Evolutionary conservation across 2,797 vertebrate species (phyloP).

Genomic region (Mus spretus): DNA sequence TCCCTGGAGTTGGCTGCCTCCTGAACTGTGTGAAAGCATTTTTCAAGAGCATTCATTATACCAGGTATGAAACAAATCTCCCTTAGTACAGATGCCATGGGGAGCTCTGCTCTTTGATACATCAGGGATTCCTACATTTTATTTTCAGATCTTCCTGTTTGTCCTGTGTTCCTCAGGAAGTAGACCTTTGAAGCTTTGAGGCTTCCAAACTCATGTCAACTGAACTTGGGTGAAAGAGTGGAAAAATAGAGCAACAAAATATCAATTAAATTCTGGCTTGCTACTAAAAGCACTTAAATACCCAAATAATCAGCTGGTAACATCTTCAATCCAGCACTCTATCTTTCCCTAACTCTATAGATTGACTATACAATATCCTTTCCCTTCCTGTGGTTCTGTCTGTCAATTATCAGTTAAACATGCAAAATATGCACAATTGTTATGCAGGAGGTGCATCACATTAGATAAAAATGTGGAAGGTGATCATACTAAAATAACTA

Average conservation of each 20-base stretch:
- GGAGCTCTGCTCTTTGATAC: neutral
- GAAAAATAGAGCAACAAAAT: neutral
- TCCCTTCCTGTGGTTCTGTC: neutral
- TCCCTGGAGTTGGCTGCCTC: neutral
- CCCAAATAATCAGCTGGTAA: neutral
- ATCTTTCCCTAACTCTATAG: neutral
- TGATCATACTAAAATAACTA: neutral
- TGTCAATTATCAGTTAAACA: conserved; percentile 23
- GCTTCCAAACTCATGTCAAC: neutral
- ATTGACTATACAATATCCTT: neutral
- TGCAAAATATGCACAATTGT: neutral
- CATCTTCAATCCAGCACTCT: conserved; percentile 43
- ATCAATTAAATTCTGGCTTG: neutral
- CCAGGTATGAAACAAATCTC: conserved; percentile 38
- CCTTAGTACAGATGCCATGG: neutral
- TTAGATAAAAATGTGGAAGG: neutral
- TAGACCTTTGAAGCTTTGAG: neutral
- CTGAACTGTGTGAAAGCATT: conserved; percentile 8
- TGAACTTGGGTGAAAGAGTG: neutral
- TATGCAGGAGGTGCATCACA: neutral
- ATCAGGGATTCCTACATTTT: conserved; percentile 43
- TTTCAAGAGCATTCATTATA: conserved; percentile 11
- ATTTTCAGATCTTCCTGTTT: neutral
- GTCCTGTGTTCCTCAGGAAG: neutral
- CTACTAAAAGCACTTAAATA: conserved; percentile 44